These are phyloP conservation scores for Betta splendens DNA, from an alignment of 2,797 vertebrate species.

Conservation along the genomic window DNA sequence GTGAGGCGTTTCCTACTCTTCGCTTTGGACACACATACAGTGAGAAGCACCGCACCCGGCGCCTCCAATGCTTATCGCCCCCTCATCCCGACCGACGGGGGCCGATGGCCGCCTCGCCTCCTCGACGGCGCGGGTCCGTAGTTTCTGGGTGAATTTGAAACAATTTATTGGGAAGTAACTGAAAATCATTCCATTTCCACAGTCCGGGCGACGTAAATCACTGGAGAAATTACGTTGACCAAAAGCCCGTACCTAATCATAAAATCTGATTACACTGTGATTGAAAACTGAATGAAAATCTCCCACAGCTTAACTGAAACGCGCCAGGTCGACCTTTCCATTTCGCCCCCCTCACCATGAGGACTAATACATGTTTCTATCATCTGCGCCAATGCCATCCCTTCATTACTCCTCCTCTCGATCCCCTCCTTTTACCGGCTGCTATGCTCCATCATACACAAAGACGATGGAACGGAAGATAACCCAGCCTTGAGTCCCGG, in stretches of 20 bases:
- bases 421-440: slow-evolving; percentile 37
- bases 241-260: slow-evolving; percentile 65
- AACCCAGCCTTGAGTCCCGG: slow-evolving; percentile 44
- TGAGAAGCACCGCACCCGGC: no score
- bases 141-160: slow-evolving; percentile 8
- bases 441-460: slow-evolving; percentile 32
- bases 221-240: slow-evolving; percentile 61
- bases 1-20: slow-evolving; percentile 58
- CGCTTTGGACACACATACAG: slow-evolving; percentile 44
- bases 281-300: slow-evolving; percentile 71
- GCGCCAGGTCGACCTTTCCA: slow-evolving; percentile 61
- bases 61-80: no score
- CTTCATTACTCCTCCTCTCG: slow-evolving; percentile 45
- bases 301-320: slow-evolving; percentile 61
- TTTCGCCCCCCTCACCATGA: slow-evolving; percentile 42
- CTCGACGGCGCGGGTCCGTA: slow-evolving; percentile 7
- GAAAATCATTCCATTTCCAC: slow-evolving; percentile 31
- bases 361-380: slow-evolving; percentile 56
- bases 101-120: no score
- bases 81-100: no score
- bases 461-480: slow-evolving; percentile 59
- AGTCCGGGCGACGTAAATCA: slow-evolving; percentile 51
- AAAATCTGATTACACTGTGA: slow-evolving; percentile 70
- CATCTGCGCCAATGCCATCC: slow-evolving; percentile 42
- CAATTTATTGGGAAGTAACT: slow-evolving; percentile 26